Evolutionary conservation across 2,888 invertebrate genomes (phyloP), one percentile per base, ranked within the genome.

Genomic region (Yponomeuta cagnagella): DNA sequence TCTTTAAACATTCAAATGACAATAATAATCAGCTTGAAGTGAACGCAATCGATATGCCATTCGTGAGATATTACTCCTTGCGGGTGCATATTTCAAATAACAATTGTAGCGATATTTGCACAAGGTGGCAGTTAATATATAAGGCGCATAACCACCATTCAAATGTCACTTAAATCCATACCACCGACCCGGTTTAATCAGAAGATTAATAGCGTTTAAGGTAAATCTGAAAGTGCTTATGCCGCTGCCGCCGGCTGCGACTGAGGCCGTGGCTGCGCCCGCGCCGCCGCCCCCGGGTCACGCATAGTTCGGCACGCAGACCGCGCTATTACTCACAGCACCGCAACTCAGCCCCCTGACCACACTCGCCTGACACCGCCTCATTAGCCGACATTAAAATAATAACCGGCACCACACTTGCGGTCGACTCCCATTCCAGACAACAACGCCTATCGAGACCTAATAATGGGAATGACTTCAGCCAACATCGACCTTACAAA

Each of bases 331-430:
- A 85, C 80, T 85, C 79, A 83, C 72, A 63, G 63, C 8, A 68
- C 79, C 77, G 81, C 82, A 82, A 81, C 77, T 78, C 78, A 79
- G 77, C 79, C 80, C 79, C 30, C 78, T 80, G 82, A 87, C 85
- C 85, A 76, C 85, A 82, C 78, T 84, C 78, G 77, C 82, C 83
- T 84, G 82, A 81, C 79, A 76, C 81, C 79, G 76, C 78, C 80
- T 84, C 80, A 88, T 86, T 86, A 85, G 78, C 78, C 78, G 77
- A 80, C 81, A 88, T 86, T 85, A 86, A 83, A 85, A 82, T 87
- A 86, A 88, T 85, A 85, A 82, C 80, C 76, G 79, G 77, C 76
- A 76, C 75, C 72, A 72, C 77, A 76, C 72, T 82, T 80, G 79
- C 73, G 75, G 74, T 75, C 77, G 75, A 74, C 77, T 77, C 78